Conservation (phyloP, 2,113 vertebrate genomes). For the Tonatia bakeri region DNA sequence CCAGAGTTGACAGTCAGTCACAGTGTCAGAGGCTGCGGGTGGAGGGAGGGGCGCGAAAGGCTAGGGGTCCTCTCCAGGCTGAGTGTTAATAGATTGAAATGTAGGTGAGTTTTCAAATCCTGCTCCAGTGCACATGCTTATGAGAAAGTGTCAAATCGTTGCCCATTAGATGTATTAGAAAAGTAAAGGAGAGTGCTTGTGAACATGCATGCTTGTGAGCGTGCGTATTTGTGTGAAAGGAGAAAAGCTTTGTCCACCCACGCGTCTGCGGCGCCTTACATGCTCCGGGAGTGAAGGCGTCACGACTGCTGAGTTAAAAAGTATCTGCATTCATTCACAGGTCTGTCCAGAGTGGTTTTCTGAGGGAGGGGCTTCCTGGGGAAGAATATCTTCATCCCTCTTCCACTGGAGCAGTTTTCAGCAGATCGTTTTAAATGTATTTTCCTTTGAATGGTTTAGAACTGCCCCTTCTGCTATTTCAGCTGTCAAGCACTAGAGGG, state of each 20-base stretch:
- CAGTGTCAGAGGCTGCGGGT: no score
- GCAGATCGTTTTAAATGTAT: neutral
- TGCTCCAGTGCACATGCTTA: neutral
- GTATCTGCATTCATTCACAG: neutral
- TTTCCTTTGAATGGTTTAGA: neutral
- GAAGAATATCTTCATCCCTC: neutral
- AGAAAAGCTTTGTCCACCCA: neutral
- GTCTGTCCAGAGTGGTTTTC: neutral
- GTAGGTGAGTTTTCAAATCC: neutral
- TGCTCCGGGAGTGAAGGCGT: neutral
- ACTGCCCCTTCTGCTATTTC: neutral
- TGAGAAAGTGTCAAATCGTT: neutral
- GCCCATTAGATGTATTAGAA: neutral
- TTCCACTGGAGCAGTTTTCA: neutral
- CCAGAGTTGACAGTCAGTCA: neutral
- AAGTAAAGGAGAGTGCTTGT: neutral
- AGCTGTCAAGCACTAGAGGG: slow-evolving; percentile 46
- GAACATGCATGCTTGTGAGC: neutral
- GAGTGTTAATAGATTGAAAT: neutral
- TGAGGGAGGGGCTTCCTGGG: neutral
- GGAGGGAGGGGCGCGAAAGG: neutral
- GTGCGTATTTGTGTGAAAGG: neutral
- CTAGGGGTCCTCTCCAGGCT: neutral
- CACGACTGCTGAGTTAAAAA: neutral
- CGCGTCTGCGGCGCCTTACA: neutral